Conservation (phyloP, 2,797 vertebrate species). For the Microcaecilia unicolor region DNA sequence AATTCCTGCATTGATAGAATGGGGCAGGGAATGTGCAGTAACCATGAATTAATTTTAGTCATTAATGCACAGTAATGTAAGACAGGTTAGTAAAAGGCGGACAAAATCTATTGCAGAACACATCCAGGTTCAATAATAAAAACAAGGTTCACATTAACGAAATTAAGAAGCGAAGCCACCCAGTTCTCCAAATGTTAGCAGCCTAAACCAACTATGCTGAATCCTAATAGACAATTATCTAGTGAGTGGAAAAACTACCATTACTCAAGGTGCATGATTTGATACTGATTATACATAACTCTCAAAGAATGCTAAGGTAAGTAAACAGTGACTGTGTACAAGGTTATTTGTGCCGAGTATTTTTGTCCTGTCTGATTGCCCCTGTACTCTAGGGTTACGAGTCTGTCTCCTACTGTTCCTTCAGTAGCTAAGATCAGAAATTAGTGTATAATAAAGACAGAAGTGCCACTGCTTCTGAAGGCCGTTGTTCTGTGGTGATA, state of each 20-base stretch:
- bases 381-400: conserved; percentile 1
- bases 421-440: neutral
- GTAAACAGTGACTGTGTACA: neutral
- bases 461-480: neutral
- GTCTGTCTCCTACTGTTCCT: neutral
- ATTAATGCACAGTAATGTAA: too few species aligned
- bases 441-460: neutral
- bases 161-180: conserved; percentile 9
- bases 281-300: neutral
- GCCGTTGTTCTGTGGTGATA: conserved; percentile 16
- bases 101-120: neutral
- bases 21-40: too few species aligned
- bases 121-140: too few species aligned
- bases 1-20: too few species aligned
- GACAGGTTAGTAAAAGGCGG: too few species aligned
- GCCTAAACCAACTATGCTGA: neutral
- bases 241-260: neutral
- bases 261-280: neutral
- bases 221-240: neutral
- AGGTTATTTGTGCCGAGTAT: neutral
- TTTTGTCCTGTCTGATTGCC: conserved; percentile 6
- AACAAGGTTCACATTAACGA: neutral
- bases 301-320: neutral
- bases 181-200: neutral
- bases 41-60: too few species aligned